Evolutionary conservation across 2,797 vertebrate genomes (phyloP), one percentile per base, ranked within the genome.

Genomic region (Chelidonichthys spinosus): DNA sequence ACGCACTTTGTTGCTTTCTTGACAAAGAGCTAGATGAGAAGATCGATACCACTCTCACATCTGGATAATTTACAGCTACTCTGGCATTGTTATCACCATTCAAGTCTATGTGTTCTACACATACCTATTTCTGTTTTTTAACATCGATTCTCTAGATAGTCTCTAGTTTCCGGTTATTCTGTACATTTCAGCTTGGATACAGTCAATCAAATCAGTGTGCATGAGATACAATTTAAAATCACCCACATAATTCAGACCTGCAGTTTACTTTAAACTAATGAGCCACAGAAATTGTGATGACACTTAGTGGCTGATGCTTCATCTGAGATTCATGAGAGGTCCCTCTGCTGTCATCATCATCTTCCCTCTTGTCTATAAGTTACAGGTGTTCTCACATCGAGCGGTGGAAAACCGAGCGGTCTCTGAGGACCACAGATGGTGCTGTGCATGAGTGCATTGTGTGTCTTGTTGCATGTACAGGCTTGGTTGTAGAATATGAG

Each of bases 391-490:
- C 69, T 72, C 69, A 84, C 69, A 74, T 52, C 3, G 44, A 73
- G 68, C 72, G 32, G 39, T 60, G 56, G 56, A 75, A 87, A 85
- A 82, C 69, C 72, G 55, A 61, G 65, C 61, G 65, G 13, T 72
- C 73, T 73, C 78, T 18, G 36, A 78, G 64, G 71, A 76, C 55
- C 62, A 74, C 85, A 88, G 79, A 87, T 84, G 77, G 74, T 4
- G 74, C 64, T 55, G 62, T 63, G 42, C 60, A 69, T 74, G 72
- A 70, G 67, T 59, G 59, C 71, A 60, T 76, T 81, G 47, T 73
- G 53, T 71, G 39, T 72, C 36, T 65, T 8, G 9, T 60, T 69
- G 78, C 59, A 74, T 69, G 59, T 42, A 70, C 58, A 64, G 56
- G 7, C 25, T 13, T 33, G 6, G 18, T 32, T 66, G 44, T 5